These are phyloP conservation scores for Sylvietta virens DNA, from an alignment of 2,113 vertebrate genomes.

Conservation along the genomic window DNA sequence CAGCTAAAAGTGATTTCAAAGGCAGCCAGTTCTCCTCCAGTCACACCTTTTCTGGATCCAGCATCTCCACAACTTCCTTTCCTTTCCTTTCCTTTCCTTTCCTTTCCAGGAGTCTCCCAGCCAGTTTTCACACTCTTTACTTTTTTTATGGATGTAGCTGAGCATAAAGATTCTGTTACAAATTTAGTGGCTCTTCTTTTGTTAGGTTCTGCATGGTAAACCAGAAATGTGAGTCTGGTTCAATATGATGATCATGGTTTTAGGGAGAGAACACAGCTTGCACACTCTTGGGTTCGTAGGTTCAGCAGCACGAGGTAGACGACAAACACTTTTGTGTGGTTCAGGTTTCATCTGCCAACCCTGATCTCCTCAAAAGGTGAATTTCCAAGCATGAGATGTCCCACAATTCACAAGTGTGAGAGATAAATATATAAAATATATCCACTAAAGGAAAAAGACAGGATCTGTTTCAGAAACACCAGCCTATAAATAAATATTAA, in stretches of 20 bases:
- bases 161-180: background rate
- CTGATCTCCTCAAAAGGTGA: background rate
- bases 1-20: background rate
- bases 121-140: background rate
- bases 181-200: background rate
- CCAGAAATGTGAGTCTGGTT: background rate
- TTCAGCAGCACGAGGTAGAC: background rate
- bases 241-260: background rate
- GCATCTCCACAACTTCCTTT: background rate
- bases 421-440: background rate
- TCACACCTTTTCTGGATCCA: background rate
- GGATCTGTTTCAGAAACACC: background rate
- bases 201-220: background rate
- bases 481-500: background rate
- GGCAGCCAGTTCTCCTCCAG: background rate
- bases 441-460: background rate
- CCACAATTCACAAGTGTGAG: background rate
- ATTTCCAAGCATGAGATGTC: background rate
- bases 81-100: background rate
- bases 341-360: background rate
- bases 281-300: background rate
- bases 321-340: background rate
- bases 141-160: background rate
- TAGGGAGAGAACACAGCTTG: background rate
- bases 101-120: background rate